Conservation (phyloP, 2,797 vertebrate species). For the Acipenser transmontanus region DNA sequence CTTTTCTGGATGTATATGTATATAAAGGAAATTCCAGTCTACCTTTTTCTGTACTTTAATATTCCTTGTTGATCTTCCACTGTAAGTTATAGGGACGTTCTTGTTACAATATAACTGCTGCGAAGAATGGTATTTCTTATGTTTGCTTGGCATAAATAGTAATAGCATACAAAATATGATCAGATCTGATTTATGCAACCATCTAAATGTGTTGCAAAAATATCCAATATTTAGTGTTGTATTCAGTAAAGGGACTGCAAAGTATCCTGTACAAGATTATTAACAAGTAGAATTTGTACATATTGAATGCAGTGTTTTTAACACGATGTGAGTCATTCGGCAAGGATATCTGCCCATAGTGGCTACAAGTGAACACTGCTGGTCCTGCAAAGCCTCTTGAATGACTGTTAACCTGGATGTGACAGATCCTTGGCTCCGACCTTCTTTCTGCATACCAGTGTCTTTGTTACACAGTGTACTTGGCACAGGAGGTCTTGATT, state of each 20-base stretch:
- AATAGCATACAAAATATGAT: too few species aligned
- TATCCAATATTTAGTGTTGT: not conserved
- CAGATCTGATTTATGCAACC: too few species aligned
- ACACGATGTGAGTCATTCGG: not conserved
- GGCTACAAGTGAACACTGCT: conserved; percentile 29
- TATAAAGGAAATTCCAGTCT: too few species aligned
- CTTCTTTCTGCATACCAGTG: conserved; percentile 33
- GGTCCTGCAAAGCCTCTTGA: conserved; percentile 25
- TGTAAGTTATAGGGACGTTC: too few species aligned
- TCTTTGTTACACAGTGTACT: conserved; percentile 42
- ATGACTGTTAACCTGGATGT: conserved; percentile 35
- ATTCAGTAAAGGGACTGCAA: not conserved
- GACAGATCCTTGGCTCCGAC: conserved; percentile 41
- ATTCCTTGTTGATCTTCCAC: too few species aligned
- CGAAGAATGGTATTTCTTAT: too few species aligned
- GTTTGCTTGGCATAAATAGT: too few species aligned
- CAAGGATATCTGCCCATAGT: conserved; percentile 32
- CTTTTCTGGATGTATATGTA: not conserved
- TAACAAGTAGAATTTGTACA: conserved; percentile 2
- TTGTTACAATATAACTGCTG: too few species aligned
- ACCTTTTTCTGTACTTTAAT: too few species aligned
- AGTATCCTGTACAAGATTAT: not conserved
- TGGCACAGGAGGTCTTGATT: conserved; percentile 33
- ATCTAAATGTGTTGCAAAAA: too few species aligned
- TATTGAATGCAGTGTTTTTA: not conserved